Percentiles rank a stretch among this genome's conserved stretches.
Conservation (phyloP, 2,113 vertebrate species). For the Pseudois nayaur region DNA sequence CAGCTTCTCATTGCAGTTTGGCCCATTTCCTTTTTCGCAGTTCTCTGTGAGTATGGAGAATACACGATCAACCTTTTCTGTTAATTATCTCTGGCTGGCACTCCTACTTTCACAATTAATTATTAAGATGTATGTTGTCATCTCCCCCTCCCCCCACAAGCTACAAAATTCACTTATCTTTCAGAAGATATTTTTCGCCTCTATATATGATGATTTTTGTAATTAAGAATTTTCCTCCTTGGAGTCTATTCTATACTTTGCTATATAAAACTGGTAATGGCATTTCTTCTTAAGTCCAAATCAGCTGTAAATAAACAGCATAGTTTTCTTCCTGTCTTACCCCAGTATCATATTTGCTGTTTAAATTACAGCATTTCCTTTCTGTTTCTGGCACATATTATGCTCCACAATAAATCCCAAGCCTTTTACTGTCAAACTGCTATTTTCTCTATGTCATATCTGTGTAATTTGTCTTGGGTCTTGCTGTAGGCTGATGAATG, state of each 20-base stretch:
- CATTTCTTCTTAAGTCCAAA: not conserved
- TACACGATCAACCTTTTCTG: slow-evolving; percentile 13
- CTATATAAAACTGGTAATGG: not conserved
- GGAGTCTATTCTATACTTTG: not conserved
- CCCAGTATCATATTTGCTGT: not conserved
- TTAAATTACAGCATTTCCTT: not conserved
- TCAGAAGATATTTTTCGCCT: not conserved
- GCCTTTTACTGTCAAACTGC: not conserved
- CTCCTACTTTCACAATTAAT: slow-evolving; percentile 18
- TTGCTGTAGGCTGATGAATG: not conserved
- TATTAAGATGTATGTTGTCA: slow-evolving; percentile 35
- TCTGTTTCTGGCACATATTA: not conserved
- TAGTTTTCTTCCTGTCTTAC: not conserved
- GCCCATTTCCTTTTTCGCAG: slow-evolving; percentile 49
- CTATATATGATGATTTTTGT: not conserved
- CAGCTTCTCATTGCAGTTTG: slow-evolving; percentile 55
- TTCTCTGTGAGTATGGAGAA: slow-evolving; percentile 24
- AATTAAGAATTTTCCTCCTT: not conserved
- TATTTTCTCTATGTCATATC: not conserved
- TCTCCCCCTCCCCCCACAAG: not conserved
- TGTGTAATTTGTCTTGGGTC: not conserved
- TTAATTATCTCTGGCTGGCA: slow-evolving; percentile 56
- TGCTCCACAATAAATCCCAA: not conserved
- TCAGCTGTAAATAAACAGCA: slow-evolving; percentile 22
- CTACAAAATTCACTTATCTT: slow-evolving; percentile 11